Percentiles rank a stretch among this genome's conserved stretches.
Conservation (phyloP, 2,113 vertebrate species). For the Gadus macrocephalus region DNA sequence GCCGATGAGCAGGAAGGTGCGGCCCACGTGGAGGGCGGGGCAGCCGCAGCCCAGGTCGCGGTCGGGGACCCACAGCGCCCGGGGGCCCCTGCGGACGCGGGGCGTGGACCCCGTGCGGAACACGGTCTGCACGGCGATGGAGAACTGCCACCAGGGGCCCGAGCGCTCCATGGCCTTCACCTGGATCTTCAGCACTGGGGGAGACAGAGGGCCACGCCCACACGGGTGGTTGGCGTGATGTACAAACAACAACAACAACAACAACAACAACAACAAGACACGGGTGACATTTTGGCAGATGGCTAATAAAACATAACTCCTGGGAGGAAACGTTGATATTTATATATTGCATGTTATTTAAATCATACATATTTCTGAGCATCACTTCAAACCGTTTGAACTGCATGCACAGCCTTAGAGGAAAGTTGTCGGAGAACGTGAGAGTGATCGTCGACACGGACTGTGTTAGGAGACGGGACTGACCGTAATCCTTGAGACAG, state of each 20-base stretch:
- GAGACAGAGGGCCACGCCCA: slow-evolving; percentile 3
- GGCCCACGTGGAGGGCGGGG: slow-evolving; percentile 73
- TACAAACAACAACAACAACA: no score
- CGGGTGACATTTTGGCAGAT: no score
- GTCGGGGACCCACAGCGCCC: slow-evolving; percentile 81
- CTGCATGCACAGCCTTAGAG: no score
- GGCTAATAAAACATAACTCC: no score
- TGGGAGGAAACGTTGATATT: no score
- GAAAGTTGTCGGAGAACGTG: no score
- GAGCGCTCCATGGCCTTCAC: slow-evolving; percentile 74
- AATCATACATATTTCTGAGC: no score
- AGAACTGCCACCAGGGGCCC: slow-evolving; percentile 82
- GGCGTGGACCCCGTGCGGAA: slow-evolving; percentile 69
- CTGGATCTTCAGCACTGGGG: slow-evolving; percentile 77
- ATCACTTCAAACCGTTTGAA: no score
- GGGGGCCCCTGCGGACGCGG: slow-evolving; percentile 69
- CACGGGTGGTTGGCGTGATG: no score
- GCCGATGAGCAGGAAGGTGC: slow-evolving; percentile 74
- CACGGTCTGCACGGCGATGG: slow-evolving; percentile 73
- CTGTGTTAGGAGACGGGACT: neutral
- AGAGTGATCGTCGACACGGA: no score
- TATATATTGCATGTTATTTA: no score
- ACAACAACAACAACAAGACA: no score
- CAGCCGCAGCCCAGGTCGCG: slow-evolving; percentile 81
- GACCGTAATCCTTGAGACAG: slow-evolving; percentile 86